These are phyloP conservation scores for Watsonalla cultraria DNA, from an alignment of 2,888 invertebrate genomes.

Conservation along the genomic window DNA sequence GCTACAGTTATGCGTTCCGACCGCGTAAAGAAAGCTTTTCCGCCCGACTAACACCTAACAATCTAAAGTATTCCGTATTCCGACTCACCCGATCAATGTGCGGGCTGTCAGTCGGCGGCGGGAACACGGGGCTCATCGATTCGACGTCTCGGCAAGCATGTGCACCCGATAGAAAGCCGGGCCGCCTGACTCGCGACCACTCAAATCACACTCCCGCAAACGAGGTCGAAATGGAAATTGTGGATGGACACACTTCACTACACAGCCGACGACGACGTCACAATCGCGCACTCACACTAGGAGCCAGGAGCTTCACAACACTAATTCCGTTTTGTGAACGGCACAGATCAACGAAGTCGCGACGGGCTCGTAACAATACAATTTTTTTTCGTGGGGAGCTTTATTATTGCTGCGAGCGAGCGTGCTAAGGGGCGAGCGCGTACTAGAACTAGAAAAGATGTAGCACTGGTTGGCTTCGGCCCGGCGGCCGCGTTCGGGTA, in stretches of 20 bases:
- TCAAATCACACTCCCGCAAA: slow-evolving; percentile 46
- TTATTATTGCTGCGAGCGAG: slow-evolving; percentile 39
- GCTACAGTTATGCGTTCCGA: slow-evolving; percentile 10
- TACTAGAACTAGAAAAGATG: slow-evolving; percentile 57
- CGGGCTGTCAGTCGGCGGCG: slow-evolving; percentile 52
- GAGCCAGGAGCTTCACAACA: slow-evolving; percentile 4
- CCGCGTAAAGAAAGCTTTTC: slow-evolving; percentile 17
- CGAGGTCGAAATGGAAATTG: slow-evolving; percentile 61
- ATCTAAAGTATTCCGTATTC: slow-evolving; percentile 2
- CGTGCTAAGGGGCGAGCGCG: slow-evolving; percentile 57
- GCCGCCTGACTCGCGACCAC: slow-evolving; percentile 43
- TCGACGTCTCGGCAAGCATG: slow-evolving; percentile 38
- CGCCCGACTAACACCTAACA: slow-evolving; percentile 10
- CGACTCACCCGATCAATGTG: slow-evolving; percentile 72
- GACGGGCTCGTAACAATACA: slow-evolving; percentile 27
- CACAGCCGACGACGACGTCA: slow-evolving; percentile 21
- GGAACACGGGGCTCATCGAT: slow-evolving; percentile 57
- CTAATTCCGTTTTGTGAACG: slow-evolving; percentile 21
- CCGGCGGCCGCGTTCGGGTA: slow-evolving; percentile 42
- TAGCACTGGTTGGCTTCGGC: slow-evolving; percentile 68
- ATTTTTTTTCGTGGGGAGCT: slow-evolving; percentile 25
- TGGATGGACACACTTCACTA: slow-evolving; percentile 46
- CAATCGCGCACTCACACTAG: slow-evolving; percentile 7
- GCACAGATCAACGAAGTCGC: slow-evolving; percentile 16
- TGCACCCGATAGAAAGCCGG: slow-evolving; percentile 50